These are phyloP conservation scores for Lamellibrachia luymesi DNA, from an alignment of 1,140 invertebrate genomes.

Conservation along the genomic window DNA sequence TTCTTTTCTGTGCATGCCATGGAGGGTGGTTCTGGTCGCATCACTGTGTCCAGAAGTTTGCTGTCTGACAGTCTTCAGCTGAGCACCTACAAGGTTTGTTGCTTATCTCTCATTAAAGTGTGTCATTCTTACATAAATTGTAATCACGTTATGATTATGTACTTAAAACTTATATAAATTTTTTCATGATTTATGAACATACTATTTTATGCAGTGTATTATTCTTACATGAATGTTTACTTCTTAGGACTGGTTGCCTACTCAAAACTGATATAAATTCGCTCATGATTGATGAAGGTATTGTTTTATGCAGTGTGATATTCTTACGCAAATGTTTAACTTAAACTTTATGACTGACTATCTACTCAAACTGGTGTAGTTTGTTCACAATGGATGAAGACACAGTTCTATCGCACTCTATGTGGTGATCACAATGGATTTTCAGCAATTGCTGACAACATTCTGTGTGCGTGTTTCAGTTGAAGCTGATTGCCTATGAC, in stretches of 20 bases:
- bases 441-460: not conserved
- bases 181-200: too few relatives aligned
- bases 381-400: too few relatives aligned
- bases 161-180: too few relatives aligned
- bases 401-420: not conserved
- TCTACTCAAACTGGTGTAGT: too few relatives aligned
- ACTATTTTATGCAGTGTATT: too few relatives aligned
- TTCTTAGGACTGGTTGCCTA: not conserved
- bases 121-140: too few relatives aligned
- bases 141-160: too few relatives aligned
- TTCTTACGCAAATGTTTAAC: too few relatives aligned
- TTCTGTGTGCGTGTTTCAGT: not conserved
- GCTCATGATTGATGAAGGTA: too few relatives aligned
- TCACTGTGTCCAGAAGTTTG: slow-evolving; percentile 11
- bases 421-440: not conserved
- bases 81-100: slow-evolving; percentile 14
- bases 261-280: too few relatives aligned
- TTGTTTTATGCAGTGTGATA: too few relatives aligned
- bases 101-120: not conserved
- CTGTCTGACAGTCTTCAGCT: slow-evolving; percentile 18
- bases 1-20: slow-evolving; percentile 17
- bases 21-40: slow-evolving; percentile 6
- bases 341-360: too few relatives aligned
- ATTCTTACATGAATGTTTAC: not conserved
- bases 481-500: slow-evolving; percentile 20